These are phyloP conservation scores for Hecatera dysodea DNA, from an alignment of 2,888 invertebrate genomes.

Conservation along the genomic window DNA sequence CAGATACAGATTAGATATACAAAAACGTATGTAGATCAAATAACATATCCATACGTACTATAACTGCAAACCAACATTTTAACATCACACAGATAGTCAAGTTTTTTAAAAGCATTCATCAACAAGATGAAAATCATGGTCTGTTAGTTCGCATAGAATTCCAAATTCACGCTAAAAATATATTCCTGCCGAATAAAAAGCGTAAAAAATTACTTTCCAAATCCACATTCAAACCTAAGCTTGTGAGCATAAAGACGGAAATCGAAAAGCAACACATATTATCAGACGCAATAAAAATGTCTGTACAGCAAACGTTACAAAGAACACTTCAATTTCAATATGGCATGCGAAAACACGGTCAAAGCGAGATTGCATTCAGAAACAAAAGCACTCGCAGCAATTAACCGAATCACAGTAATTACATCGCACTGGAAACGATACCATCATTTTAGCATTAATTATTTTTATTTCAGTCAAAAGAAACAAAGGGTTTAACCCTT, in stretches of 20 bases:
- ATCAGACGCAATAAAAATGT: slow-evolving; percentile 68
- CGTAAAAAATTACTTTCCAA: slow-evolving; percentile 52
- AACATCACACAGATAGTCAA: slow-evolving; percentile 36
- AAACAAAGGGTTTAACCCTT: slow-evolving; percentile 86
- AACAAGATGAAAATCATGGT: slow-evolving; percentile 74
- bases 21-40: slow-evolving; percentile 14
- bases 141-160: slow-evolving; percentile 72
- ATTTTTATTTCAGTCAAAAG: slow-evolving; percentile 76
- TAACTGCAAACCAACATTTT: slow-evolving; percentile 49
- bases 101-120: slow-evolving; percentile 71
- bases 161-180: slow-evolving; percentile 69
- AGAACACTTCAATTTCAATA: slow-evolving; percentile 85
- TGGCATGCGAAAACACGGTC: slow-evolving; percentile 86
- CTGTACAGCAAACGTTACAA: slow-evolving; percentile 71
- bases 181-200: slow-evolving; percentile 56
- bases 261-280: slow-evolving; percentile 56
- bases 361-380: slow-evolving; percentile 83
- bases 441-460: slow-evolving; percentile 82
- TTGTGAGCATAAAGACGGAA: slow-evolving; percentile 62
- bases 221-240: slow-evolving; percentile 60
- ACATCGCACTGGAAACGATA: slow-evolving; percentile 87
- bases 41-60: slow-evolving; percentile 8
- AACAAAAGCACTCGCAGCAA: slow-evolving; percentile 86
- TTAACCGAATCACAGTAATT: slow-evolving; percentile 89
- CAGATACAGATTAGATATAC: slow-evolving; percentile 2